A percentile compares a stretch with the other conserved stretches of the same genome.
phyloP scores from a whole-genome alignment of 2,797 vertebrate species.

The Spheniscus humboldti region DNA sequence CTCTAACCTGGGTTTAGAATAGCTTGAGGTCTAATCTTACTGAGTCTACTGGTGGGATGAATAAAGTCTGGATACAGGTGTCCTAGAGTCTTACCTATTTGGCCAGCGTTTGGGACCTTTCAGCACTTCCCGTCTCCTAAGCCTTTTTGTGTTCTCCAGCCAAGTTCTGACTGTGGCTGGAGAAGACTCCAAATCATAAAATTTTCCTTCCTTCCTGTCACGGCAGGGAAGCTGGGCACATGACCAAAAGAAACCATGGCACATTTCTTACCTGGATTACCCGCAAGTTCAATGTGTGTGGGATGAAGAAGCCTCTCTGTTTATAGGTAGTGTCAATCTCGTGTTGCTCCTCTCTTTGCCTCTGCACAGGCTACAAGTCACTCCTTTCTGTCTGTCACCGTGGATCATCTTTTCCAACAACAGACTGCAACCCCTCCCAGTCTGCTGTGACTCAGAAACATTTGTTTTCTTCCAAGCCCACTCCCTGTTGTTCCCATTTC shows the following conservation, averaged over 20 bases:
- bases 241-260: fast-evolving
- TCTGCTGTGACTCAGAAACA: background rate
- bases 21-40: background rate
- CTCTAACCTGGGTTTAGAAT: background rate
- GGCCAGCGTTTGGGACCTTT: background rate
- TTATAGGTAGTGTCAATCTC: background rate
- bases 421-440: background rate
- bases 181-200: background rate
- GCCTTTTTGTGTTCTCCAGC: background rate
- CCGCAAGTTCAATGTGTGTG: fast-evolving
- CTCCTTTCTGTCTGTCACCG: background rate
- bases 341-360: background rate
- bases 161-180: background rate
- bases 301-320: background rate
- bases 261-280: background rate
- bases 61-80: background rate
- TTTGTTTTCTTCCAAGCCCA: background rate
- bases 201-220: background rate
- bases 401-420: background rate
- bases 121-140: background rate
- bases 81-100: background rate
- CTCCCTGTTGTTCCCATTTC: background rate
- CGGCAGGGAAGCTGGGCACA: background rate
- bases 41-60: background rate
- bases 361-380: fast-evolving